Evolutionary conservation across 2,888 invertebrate species (phyloP).

Genomic region (Xanthia togata): DNA sequence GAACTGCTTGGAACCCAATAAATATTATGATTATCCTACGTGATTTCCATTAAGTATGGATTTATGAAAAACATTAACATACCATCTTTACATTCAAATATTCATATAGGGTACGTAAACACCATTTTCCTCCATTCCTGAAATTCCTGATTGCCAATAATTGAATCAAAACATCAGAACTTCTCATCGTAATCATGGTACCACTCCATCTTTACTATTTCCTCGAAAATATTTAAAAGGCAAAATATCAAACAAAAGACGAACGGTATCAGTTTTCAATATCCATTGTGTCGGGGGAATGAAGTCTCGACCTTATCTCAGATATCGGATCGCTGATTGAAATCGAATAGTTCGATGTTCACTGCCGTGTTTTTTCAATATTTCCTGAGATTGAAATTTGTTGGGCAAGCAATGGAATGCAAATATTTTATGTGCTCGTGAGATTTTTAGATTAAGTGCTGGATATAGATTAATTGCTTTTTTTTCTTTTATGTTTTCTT

Average conservation of each 20-base stretch:
- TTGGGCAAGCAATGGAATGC: constrained; percentile 57
- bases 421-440: constrained; percentile 55
- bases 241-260: constrained; percentile 63
- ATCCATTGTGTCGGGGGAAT: constrained; percentile 67
- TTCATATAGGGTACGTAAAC: constrained; percentile 20
- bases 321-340: constrained; percentile 66
- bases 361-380: constrained; percentile 62
- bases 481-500: constrained; percentile 19
- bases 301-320: constrained; percentile 67
- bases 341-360: constrained; percentile 63
- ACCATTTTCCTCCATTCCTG: not conserved
- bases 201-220: constrained; percentile 34
- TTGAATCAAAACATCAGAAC: constrained; percentile 35
- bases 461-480: constrained; percentile 38
- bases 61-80: not conserved
- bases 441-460: constrained; percentile 43
- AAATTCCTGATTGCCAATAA: constrained; percentile 21
- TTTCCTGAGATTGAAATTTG: constrained; percentile 64
- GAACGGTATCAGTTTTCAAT: constrained; percentile 62
- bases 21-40: not conserved
- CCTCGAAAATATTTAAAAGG: constrained; percentile 64
- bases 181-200: constrained; percentile 3
- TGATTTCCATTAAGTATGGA: not conserved
- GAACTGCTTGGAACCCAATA: not conserved
- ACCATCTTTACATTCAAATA: not conserved